Conservation (phyloP, 2,113 vertebrate genomes). For the Amphilophus citrinellus region DNA sequence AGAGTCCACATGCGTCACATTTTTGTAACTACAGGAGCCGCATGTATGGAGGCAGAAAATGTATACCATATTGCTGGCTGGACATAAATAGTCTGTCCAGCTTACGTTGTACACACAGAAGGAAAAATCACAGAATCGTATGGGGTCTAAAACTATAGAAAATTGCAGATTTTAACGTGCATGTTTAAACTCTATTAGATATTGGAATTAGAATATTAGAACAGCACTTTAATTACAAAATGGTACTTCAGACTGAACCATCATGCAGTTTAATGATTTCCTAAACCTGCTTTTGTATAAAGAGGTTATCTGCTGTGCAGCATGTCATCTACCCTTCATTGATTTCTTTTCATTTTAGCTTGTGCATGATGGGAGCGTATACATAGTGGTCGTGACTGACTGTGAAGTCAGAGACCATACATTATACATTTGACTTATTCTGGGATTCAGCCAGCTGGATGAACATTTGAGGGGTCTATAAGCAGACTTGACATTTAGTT, state of each 20-base stretch:
- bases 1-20: conserved; percentile 46
- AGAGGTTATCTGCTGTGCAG: not conserved
- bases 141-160: not conserved
- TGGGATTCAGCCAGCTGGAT: conserved; percentile 18
- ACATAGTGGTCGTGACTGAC: not conserved
- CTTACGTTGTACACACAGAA: not conserved
- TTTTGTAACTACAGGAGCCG: conserved; percentile 58
- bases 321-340: not conserved
- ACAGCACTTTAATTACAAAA: not conserved
- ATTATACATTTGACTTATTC: conserved; percentile 18
- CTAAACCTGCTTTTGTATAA: not conserved
- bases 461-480: conserved; percentile 19
- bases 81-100: not conserved
- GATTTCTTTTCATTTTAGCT: not conserved
- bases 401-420: not conserved
- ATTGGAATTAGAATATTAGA: too few relatives aligned
- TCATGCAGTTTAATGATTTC: not conserved
- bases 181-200: not conserved
- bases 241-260: not conserved
- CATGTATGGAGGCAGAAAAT: conserved; percentile 28
- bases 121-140: not conserved
- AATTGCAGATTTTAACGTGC: not conserved
- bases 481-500: conserved; percentile 37
- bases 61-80: conserved; percentile 19
- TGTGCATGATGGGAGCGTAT: not conserved